Percentiles rank a stretch among this genome's conserved stretches.
Evolutionary conservation across 2,888 invertebrate species (phyloP).

Genomic region (Cheilosia soror): DNA sequence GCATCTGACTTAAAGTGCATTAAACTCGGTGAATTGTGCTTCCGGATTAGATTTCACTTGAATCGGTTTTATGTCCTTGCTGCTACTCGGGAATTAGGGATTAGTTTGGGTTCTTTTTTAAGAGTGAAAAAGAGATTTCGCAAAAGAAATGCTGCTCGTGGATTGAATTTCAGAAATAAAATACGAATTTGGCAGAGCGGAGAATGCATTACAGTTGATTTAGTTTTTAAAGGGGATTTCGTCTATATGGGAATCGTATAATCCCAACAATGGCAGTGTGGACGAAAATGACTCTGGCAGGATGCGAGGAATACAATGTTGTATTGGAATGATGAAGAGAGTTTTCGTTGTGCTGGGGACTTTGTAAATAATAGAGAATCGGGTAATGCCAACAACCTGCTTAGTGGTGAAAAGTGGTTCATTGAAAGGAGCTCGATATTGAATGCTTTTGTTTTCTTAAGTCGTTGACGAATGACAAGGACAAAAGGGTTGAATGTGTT

Average conservation of each 20-base stretch:
- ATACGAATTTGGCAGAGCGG: constrained; percentile 50
- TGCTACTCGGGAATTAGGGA: constrained; percentile 27
- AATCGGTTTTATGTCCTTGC: constrained; percentile 46
- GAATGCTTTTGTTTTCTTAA: neutral
- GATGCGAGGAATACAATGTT: constrained; percentile 12
- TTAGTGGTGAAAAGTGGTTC: constrained; percentile 21
- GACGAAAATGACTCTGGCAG: neutral
- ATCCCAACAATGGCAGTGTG: neutral
- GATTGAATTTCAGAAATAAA: constrained; percentile 66
- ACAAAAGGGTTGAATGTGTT: neutral
- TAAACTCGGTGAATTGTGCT: constrained; percentile 56
- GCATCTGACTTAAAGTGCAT: constrained; percentile 57
- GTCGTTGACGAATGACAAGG: neutral
- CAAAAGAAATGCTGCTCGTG: constrained; percentile 39
- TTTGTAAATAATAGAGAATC: constrained; percentile 6
- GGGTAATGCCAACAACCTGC: constrained; percentile 48
- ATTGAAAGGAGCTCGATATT: neutral
- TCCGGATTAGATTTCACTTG: constrained; percentile 61
- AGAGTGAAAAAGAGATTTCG: constrained; percentile 4
- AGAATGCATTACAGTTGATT: constrained; percentile 60
- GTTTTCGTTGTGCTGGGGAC: neutral
- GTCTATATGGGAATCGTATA: constrained; percentile 12
- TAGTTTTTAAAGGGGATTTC: constrained; percentile 22
- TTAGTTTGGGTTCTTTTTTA: constrained; percentile 22
- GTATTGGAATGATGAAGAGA: constrained; percentile 1